Percentiles rank a stretch among this genome's conserved stretches.
Evolutionary conservation across 2,888 invertebrate genomes (phyloP).

Genomic region (Patella pellucida): DNA sequence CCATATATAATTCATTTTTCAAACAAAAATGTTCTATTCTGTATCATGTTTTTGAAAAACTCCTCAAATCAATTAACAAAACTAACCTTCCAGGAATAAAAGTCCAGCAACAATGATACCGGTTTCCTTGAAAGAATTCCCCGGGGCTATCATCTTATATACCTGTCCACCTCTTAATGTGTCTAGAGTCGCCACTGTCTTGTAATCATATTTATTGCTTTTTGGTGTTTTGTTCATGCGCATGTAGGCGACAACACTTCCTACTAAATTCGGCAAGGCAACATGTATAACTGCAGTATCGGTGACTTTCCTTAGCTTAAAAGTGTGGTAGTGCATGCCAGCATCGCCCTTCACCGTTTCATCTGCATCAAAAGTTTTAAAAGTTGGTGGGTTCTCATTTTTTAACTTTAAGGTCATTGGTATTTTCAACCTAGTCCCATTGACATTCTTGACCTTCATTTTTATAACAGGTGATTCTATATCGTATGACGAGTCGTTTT

Average conservation of each 20-base stretch:
- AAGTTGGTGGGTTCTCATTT: neutral
- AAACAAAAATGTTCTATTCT: too few relatives aligned
- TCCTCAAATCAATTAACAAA: too few relatives aligned
- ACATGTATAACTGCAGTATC: constrained; percentile 23
- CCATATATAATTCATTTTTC: too few relatives aligned
- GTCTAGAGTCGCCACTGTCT: neutral
- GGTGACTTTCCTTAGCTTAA: constrained; percentile 32
- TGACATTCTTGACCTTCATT: constrained; percentile 24
- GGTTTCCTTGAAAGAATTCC: constrained; percentile 4
- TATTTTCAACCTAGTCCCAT: neutral
- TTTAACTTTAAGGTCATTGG: constrained; percentile 14
- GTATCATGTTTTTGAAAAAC: too few relatives aligned
- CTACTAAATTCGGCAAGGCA: neutral
- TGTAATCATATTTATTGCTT: constrained; percentile 19
- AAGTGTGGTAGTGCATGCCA: constrained; percentile 37
- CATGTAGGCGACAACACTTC: constrained; percentile 19
- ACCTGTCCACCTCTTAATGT: constrained; percentile 14
- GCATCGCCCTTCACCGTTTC: constrained; percentile 26
- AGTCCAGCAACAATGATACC: neutral
- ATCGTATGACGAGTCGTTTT: constrained; percentile 26
- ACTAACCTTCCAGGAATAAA: neutral
- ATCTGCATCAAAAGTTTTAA: constrained; percentile 17
- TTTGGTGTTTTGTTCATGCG: constrained; percentile 18
- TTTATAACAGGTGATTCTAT: constrained; percentile 25
- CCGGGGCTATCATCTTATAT: constrained; percentile 12